Evolutionary conservation across 2,113 vertebrate species (phyloP).

Genomic region (Pangasianodon gigas): DNA sequence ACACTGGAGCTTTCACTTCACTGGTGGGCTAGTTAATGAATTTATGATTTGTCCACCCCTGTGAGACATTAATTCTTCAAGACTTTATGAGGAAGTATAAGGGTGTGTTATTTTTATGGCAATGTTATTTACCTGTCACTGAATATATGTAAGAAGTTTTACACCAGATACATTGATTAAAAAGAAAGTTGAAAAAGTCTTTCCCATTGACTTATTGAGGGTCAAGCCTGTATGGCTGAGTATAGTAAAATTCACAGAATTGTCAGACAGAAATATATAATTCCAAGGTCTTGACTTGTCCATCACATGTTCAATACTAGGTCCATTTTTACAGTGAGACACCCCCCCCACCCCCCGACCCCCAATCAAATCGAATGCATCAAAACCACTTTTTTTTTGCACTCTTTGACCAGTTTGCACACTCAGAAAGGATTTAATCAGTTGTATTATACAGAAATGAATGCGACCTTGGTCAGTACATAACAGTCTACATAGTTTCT

Average conservation of each 20-base stretch:
- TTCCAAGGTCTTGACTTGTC: neutral
- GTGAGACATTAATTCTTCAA: neutral
- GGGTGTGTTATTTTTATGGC: neutral
- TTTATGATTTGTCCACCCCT: neutral
- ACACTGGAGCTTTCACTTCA: neutral
- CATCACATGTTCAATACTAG: neutral
- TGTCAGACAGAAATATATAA: neutral
- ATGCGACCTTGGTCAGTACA: neutral
- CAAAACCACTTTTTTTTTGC: neutral
- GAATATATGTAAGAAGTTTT: neutral
- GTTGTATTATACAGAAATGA: neutral
- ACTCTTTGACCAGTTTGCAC: neutral
- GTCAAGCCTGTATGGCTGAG: neutral
- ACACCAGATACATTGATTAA: neutral
- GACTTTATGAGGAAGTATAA: neutral
- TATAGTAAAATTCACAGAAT: neutral
- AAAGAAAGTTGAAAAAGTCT: neutral
- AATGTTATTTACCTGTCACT: neutral
- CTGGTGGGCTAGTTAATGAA: neutral
- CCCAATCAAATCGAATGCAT: neutral
- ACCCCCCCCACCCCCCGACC: no score
- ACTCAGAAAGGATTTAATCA: neutral
- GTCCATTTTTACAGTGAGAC: neutral
- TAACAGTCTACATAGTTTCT: constrained; percentile 7
- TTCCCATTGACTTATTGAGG: neutral